Base-by-base conservation (phyloP, 2,797 vertebrate genomes). In the Buphagus erythrorhynchus region DNA sequence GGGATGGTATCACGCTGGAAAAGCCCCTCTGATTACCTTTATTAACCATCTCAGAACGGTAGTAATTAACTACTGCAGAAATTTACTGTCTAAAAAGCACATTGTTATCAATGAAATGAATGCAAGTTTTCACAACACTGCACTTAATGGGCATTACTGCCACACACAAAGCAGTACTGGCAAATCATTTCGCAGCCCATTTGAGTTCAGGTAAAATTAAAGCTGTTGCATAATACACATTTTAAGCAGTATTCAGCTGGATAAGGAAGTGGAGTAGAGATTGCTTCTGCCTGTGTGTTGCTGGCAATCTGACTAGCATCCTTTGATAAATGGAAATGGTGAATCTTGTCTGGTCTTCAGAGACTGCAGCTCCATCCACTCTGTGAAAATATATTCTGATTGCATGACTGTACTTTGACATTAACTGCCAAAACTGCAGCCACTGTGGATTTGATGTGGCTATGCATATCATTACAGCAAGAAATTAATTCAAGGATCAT, bases 21-120 rank as follows among this genome's bases (percentile, higher is more conserved):
- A 94, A 95, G 48, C 78, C 82, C 4, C 5, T 86, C 59, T 96
- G 92, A 93, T 96, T 95, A 95, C 89, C 62, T 93, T 95, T 95
- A 93, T 95, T 96, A 93, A 79, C 79, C 75, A 93, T 52, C 81
- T 90, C 90, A 78, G 74, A 95, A 58, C 6, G 17, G 65, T 51
- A 79, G 38, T 88, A 95, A 97, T 96, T 96, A 96, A 88, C 57
- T 78, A 17, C 58, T 77, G 77, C 42, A 81, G 93, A 91, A 93
- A 95, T 75, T 57, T 78, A 65, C 79, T 90, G 74, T 69, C 79
- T 71, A 52, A 93, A 94, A 94, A 87, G 31, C 75, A 57, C 89
- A 78, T 40, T 95, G 76, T 94, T 96, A 73, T 90, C 85, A 81
- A 68, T 65, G 65, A 91, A 93, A 94, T 2, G 9, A 90, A 89